A percentile compares a stretch with the other conserved stretches of the same genome.
phyloP scores from a whole-genome alignment of 53 echinoderm and acorn worm species.

The Arbacia lixula region DNA sequence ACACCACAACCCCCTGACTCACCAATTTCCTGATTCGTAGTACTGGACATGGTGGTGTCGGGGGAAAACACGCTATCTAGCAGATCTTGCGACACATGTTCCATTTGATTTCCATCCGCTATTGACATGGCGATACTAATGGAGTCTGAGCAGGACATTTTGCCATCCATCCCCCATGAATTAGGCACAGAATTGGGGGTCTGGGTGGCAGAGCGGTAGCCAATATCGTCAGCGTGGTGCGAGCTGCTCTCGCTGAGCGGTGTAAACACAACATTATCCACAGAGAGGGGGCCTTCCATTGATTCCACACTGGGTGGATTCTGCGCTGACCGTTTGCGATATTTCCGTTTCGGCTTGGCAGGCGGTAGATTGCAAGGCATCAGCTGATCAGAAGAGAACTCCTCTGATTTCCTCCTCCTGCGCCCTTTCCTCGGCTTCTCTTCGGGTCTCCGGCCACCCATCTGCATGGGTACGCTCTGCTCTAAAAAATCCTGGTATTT shows the following conservation, averaged over 20 bases:
- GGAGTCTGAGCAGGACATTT: slow-evolving; percentile 57
- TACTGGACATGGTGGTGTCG: slow-evolving; percentile 80
- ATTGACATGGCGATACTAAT: slow-evolving; percentile 57
- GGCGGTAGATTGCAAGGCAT: slow-evolving; percentile 24
- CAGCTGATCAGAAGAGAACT: slow-evolving; percentile 59
- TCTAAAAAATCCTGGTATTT: slow-evolving; percentile 88
- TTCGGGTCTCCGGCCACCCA: slow-evolving; percentile 69
- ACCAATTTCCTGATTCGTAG: slow-evolving; percentile 59
- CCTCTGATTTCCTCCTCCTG: slow-evolving; percentile 85
- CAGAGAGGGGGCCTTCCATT: slow-evolving; percentile 72
- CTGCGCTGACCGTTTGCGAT: slow-evolving; percentile 73
- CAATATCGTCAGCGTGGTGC: slow-evolving; percentile 66
- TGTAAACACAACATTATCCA: slow-evolving; percentile 63
- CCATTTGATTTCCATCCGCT: slow-evolving; percentile 62
- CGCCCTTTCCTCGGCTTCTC: slow-evolving; percentile 76
- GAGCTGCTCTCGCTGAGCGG: slow-evolving; percentile 68
- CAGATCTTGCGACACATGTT: slow-evolving; percentile 80
- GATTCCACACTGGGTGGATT: slow-evolving; percentile 88
- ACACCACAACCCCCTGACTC: slow-evolving; percentile 38
- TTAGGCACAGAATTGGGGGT: slow-evolving; percentile 72
- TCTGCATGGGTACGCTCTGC: slow-evolving; percentile 85
- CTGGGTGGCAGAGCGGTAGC: slow-evolving; percentile 70
- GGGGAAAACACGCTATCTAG: slow-evolving; percentile 98
- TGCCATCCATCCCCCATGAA: slow-evolving; percentile 65
- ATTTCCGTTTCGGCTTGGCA: slow-evolving; percentile 59